Base-by-base conservation (phyloP, 2,797 vertebrate genomes). In the Schizothorax lantsangensis region DNA sequence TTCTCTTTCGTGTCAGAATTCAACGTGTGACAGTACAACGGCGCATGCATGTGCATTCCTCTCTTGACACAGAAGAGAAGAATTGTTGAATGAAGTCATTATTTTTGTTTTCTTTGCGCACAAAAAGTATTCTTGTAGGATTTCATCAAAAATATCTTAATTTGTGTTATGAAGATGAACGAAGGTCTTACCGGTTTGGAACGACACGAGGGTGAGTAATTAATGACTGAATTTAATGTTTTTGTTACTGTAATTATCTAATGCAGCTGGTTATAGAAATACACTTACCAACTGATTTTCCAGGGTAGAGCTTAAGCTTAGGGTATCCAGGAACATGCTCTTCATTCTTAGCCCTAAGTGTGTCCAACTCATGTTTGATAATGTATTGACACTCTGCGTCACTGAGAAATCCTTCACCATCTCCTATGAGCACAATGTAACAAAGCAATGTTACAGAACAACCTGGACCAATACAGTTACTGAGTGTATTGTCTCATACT, bases 351-450 rank as follows among this genome's bases (percentile, higher is more conserved):
- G 98, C 98, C 93, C 98, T 95, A 86, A 99, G 93, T 40, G 96
- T 98, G 92, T 99, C 98, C 83, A 99, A 95, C 91, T 98, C 97
- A 15, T 98, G 97, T 91, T 99, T 99, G 91, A 99, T 94, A 90
- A 99, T 97, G 92, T 96, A 97, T 88, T 99, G 98, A 93, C 97
- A 96, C 93, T 99, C 98, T 0, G 97, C 96, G 94, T 96, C 95
- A 19, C 96, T 98, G 86, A 99, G 96, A 93, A 99, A 99, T 91
- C 91, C 85, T 15, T 97, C 95, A 40, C 96, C 97, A n/a, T 98
- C 95, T 84, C 97, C 98, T 99, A 66, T 33, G 43, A 30, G 30
- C 9, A 83, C 11, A 73, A 33, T 3, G 23, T 26, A 73, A 75
- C 43, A 75, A 19, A 9, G 3, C 21, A 64, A 11, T 62, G 5